These are phyloP conservation scores for Stichodactyla mertensii DNA, from an alignment of 64 coral and sea anemone genomes.

Conservation along the genomic window DNA sequence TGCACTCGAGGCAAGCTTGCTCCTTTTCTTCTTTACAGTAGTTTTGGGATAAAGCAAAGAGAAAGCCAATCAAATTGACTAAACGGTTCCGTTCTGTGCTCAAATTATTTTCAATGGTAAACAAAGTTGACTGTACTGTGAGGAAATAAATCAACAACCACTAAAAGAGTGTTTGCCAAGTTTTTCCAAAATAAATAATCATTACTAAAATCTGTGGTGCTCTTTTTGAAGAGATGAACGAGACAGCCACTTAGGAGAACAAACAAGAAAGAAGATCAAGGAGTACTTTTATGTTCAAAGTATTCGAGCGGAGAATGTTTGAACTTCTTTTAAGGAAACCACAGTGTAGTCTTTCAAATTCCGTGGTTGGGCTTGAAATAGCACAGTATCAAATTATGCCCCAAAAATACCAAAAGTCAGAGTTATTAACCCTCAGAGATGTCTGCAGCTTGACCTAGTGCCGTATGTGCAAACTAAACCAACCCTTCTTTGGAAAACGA, in stretches of 20 bases:
- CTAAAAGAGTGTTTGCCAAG: not conserved
- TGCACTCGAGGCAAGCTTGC: not conserved
- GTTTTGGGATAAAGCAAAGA: not conserved
- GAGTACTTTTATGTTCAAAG: not conserved
- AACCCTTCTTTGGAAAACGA: not conserved
- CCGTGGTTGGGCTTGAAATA: not conserved
- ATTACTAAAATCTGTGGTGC: not conserved
- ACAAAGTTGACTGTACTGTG: slow-evolving; percentile 3
- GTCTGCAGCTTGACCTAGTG: not conserved
- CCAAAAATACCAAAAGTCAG: not conserved
- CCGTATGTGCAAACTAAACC: not conserved
- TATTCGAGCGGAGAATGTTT: slow-evolving; percentile 3
- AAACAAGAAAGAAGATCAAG: not conserved
- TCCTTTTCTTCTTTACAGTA: not conserved
- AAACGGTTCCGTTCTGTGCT: slow-evolving; percentile 7
- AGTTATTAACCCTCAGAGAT: not conserved
- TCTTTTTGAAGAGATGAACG: not conserved
- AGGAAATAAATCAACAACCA: not conserved
- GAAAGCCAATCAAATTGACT: slow-evolving; percentile 13
- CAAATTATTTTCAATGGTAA: slow-evolving; percentile 1
- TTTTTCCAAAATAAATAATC: slow-evolving; percentile 10
- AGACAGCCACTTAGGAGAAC: not conserved
- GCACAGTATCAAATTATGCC: not conserved
- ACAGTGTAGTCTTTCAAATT: not conserved
- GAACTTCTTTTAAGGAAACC: slow-evolving; percentile 6